Evolutionary conservation across 2,888 invertebrate species (phyloP).

Genomic region (Heliconius erato): DNA sequence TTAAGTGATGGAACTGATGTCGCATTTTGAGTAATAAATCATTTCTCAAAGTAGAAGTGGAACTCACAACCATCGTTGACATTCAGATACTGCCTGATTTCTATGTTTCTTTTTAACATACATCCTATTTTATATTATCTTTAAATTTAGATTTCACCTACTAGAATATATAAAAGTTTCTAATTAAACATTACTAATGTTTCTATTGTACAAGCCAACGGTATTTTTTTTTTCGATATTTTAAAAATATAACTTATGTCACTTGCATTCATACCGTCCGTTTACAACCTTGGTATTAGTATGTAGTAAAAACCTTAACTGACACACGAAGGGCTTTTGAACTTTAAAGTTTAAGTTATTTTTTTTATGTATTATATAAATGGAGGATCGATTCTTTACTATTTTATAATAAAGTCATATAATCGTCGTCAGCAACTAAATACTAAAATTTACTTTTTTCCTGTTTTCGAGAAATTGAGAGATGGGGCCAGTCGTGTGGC

Average conservation of each 20-base stretch:
- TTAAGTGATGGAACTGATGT: not conserved
- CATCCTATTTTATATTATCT: not conserved
- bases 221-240: not conserved
- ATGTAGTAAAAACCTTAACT: slow-evolving; percentile 17
- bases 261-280: not conserved
- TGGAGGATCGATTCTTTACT: not conserved
- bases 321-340: slow-evolving; percentile 23
- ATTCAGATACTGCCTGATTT: no score
- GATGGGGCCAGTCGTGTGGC: no score
- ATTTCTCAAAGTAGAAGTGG: no score
- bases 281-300: slow-evolving; percentile 24
- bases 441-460: no score
- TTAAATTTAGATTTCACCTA: not conserved
- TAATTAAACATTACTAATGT: not conserved
- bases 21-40: not conserved
- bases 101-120: no score
- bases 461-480: no score
- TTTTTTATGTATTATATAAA: slow-evolving; percentile 3
- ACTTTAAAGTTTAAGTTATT: slow-evolving; percentile 11
- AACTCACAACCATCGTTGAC: no score
- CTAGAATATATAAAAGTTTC: not conserved
- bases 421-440: no score
- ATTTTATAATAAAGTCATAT: not conserved
- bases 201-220: not conserved
- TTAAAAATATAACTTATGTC: not conserved